Conservation (phyloP, 2,797 vertebrate species). For the Coranthus polyacanthus region DNA sequence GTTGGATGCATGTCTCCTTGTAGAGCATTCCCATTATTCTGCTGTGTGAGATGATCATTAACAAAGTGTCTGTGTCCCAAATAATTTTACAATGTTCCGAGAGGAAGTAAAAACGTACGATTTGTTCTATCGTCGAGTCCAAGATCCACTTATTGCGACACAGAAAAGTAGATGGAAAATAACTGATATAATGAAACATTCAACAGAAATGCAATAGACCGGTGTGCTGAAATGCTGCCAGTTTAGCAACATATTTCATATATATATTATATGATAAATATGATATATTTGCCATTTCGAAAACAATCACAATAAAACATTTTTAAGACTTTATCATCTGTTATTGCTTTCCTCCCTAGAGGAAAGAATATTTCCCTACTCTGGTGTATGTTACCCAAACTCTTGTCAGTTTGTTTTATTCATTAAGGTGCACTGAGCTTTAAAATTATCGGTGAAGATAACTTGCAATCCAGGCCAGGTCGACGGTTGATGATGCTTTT, state of each 20-base stretch:
- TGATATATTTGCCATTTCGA: neutral
- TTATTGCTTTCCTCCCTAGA: constrained; percentile 13
- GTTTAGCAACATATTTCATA: constrained; percentile 1
- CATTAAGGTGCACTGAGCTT: neutral
- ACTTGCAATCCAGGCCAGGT: neutral
- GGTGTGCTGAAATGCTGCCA: neutral
- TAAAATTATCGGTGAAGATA: constrained; percentile 1
- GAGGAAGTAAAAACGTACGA: constrained; percentile 17
- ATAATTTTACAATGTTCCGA: constrained; percentile 38
- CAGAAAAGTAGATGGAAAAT: constrained; percentile 23
- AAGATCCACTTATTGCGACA: constrained; percentile 18
- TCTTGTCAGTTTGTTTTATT: constrained; percentile 8
- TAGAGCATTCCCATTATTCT: constrained; percentile 27
- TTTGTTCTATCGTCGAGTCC: constrained; percentile 16
- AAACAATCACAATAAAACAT: constrained; percentile 14
- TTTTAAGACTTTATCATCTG: constrained; percentile 21
- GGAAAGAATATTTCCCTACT: constrained; percentile 10
- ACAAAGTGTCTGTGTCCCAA: constrained; percentile 46
- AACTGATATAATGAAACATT: constrained; percentile 1
- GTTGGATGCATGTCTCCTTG: constrained; percentile 48
- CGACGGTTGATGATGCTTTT: constrained; percentile 21
- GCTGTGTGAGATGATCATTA: constrained; percentile 64
- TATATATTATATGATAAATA: neutral
- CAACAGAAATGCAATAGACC: neutral
- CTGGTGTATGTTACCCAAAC: constrained; percentile 11